These are phyloP conservation scores for Phaenicophaeus curvirostris DNA, from an alignment of 2,797 vertebrate genomes.

Conservation along the genomic window DNA sequence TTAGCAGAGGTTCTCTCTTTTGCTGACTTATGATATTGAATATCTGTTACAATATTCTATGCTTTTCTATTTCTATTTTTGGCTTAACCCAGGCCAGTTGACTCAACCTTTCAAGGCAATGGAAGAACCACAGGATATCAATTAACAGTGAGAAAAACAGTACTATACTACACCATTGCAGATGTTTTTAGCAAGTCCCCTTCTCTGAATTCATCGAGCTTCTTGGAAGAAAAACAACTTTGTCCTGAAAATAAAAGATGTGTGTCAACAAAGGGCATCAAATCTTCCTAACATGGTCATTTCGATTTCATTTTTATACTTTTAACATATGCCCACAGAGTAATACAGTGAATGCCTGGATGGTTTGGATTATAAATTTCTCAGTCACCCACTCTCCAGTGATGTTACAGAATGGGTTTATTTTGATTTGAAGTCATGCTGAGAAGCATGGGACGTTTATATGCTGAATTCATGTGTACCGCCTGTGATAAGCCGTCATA, in stretches of 20 bases:
- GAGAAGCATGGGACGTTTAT: slow-evolving; percentile 37
- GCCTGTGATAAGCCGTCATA: background rate
- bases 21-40: slow-evolving; percentile 36
- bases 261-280: slow-evolving; percentile 16
- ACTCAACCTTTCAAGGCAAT: background rate
- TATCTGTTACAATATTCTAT: slow-evolving; percentile 31
- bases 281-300: slow-evolving; percentile 34
- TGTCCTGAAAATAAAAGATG: slow-evolving; percentile 21
- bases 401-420: background rate
- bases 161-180: background rate
- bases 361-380: slow-evolving; percentile 16
- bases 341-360: slow-evolving; percentile 32
- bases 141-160: background rate
- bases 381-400: slow-evolving; percentile 30
- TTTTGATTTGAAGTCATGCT: slow-evolving; percentile 47
- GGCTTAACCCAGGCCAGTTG: background rate
- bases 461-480: slow-evolving; percentile 21
- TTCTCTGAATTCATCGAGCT: slow-evolving; percentile 4
- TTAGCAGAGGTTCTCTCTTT: slow-evolving; percentile 20
- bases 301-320: slow-evolving; percentile 52
- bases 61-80: slow-evolving; percentile 35
- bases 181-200: slow-evolving; percentile 16
- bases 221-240: slow-evolving; percentile 37
- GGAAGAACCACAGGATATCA: background rate
- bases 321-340: background rate